phyloP scores from a whole-genome alignment of 2,888 invertebrate genomes.

The Eulithis prunata region DNA sequence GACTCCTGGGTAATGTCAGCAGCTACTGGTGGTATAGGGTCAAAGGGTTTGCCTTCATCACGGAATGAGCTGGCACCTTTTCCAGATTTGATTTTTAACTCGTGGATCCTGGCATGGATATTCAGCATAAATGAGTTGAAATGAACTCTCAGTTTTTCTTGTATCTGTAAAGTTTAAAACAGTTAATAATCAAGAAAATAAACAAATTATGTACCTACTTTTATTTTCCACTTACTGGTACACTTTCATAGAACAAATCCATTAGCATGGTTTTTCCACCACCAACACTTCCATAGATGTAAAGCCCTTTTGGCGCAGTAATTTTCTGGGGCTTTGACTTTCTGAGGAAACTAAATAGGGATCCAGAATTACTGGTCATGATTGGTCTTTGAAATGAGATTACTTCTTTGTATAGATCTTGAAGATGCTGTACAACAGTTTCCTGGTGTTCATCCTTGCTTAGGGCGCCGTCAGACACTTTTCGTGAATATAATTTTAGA shows the following conservation, averaged over 20 bases:
- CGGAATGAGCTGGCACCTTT: slow-evolving; percentile 77
- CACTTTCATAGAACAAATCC: slow-evolving; percentile 96
- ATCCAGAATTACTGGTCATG: slow-evolving; percentile 48
- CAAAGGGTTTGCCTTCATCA: slow-evolving; percentile 86
- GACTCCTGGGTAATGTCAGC: slow-evolving; percentile 92
- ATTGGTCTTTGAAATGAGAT: slow-evolving; percentile 80
- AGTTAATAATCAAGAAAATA: not conserved
- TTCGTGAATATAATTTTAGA: slow-evolving; percentile 81
- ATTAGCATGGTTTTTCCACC: slow-evolving; percentile 99
- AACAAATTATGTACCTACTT: not conserved
- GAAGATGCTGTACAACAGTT: slow-evolving; percentile 87
- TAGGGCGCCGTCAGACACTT: slow-evolving; percentile 85
- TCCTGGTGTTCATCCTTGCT: slow-evolving; percentile 89
- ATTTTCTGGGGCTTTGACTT: slow-evolving; percentile 70
- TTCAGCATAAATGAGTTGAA: slow-evolving; percentile 99
- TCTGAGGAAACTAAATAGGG: slow-evolving; percentile 69
- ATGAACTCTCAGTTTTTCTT: slow-evolving; percentile 92
- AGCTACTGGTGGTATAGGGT: slow-evolving; percentile 98
- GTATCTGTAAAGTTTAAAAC: slow-evolving; percentile 77
- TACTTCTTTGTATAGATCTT: slow-evolving; percentile 87
- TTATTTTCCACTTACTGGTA: slow-evolving; percentile 63
- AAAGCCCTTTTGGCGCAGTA: slow-evolving; percentile 90
- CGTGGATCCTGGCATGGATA: slow-evolving; percentile 95
- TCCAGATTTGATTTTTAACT: slow-evolving; percentile 87
- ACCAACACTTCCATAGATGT: slow-evolving; percentile 95